These are phyloP conservation scores for Mormyrus lacerda DNA, from an alignment of 2,113 vertebrate genomes.

Conservation along the genomic window DNA sequence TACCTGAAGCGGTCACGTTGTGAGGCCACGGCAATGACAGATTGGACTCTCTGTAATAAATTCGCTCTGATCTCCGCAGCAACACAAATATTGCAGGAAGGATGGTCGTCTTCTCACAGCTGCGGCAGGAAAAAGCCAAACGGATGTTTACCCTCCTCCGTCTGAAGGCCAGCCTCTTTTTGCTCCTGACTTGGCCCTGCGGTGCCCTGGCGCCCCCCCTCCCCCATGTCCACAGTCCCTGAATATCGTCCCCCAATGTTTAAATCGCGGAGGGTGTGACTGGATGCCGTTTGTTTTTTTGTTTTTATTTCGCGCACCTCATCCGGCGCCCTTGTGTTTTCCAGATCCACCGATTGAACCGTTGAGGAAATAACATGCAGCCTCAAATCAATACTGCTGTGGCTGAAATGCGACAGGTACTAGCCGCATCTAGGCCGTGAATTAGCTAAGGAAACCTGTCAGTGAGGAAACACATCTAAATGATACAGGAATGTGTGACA, in stretches of 20 bases:
- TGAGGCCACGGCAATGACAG: constrained; percentile 37
- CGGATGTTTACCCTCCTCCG: not conserved
- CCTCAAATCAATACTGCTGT: not conserved
- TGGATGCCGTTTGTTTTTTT: not conserved
- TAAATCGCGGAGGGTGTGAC: not conserved
- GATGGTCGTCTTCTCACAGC: not conserved
- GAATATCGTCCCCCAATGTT: not conserved
- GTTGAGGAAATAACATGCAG: not conserved
- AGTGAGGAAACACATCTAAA: not conserved
- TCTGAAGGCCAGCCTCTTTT: not conserved
- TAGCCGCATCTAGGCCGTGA: not conserved
- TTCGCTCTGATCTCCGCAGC: constrained; percentile 37
- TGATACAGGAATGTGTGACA: not conserved
- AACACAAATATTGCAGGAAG: constrained; percentile 17
- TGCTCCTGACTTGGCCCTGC: not conserved
- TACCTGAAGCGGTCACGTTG: constrained; percentile 29
- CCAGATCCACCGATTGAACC: not conserved
- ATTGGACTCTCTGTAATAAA: constrained; percentile 41
- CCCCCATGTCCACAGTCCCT: not conserved
- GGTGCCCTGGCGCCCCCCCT: not conserved
- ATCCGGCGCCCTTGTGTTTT: not conserved
- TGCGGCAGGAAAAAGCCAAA: not conserved
- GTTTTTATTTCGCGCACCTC: not conserved
- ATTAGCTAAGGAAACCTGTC: not conserved
- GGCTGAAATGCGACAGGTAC: not conserved